These are phyloP conservation scores for Sarcophaga rosellei DNA, from an alignment of 2,888 invertebrate species.

Conservation along the genomic window DNA sequence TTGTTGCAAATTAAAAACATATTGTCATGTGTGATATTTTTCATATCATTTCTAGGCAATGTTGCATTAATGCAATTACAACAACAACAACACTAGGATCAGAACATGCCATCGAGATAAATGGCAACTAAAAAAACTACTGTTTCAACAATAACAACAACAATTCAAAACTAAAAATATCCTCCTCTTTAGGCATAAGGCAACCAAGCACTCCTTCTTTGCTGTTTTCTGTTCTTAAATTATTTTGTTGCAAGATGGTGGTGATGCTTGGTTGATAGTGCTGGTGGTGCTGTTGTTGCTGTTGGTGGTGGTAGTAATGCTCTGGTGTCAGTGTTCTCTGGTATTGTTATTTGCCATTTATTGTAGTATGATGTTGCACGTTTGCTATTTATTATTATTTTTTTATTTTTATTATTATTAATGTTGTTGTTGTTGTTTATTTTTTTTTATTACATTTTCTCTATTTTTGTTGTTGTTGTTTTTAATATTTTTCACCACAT, in stretches of 20 bases:
- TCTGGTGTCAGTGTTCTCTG: constrained; percentile 28
- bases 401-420: constrained; percentile 20
- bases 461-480: constrained; percentile 49
- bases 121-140: constrained; percentile 14
- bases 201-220: neutral
- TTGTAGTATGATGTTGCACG: neutral
- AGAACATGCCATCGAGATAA: neutral
- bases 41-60: constrained; percentile 69
- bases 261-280: constrained; percentile 8
- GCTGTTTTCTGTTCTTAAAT: constrained; percentile 8
- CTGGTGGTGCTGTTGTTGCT: neutral
- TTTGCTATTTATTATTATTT: constrained; percentile 28
- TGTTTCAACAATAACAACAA: constrained; percentile 29
- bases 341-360: neutral
- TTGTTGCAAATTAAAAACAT: constrained; percentile 80
- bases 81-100: constrained; percentile 34
- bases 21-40: constrained; percentile 76
- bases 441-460: constrained; percentile 54
- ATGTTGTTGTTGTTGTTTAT: constrained; percentile 35
- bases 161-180: constrained; percentile 62
- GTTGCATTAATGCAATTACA: constrained; percentile 60
- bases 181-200: constrained; percentile 23
- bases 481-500: constrained; percentile 64
- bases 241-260: constrained; percentile 58
- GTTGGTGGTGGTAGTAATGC: constrained; percentile 27